Conservation (phyloP, 2,113 vertebrate genomes). For the Callocephalon fimbriatum region DNA sequence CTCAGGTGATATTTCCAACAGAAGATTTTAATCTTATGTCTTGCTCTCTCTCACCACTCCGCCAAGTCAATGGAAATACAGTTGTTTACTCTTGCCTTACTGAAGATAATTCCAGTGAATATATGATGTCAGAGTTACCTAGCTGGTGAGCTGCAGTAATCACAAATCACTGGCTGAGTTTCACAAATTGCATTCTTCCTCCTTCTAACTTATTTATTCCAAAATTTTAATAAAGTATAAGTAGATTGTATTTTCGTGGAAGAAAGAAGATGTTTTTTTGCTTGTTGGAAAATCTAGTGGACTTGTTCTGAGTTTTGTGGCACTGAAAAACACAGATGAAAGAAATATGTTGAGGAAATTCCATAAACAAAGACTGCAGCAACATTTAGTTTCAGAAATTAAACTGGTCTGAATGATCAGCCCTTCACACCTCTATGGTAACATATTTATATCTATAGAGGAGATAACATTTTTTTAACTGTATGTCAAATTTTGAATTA, state of each 20-base stretch:
- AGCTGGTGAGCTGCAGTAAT: neutral
- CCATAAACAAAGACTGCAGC: neutral
- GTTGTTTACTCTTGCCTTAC: neutral
- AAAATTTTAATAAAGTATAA: neutral
- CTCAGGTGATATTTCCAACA: neutral
- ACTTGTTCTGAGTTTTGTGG: neutral
- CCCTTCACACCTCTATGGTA: neutral
- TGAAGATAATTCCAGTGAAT: conserved; percentile 21
- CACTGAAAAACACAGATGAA: neutral
- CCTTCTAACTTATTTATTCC: neutral
- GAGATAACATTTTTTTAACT: neutral
- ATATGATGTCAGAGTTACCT: neutral
- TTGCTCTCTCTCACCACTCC: neutral
- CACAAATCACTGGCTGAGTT: neutral
- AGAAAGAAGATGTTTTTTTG: neutral
- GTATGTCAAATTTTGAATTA: neutral
- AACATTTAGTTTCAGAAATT: neutral
- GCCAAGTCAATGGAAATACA: neutral
- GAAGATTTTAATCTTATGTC: neutral
- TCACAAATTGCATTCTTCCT: neutral
- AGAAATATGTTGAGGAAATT: neutral
- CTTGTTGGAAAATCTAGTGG: neutral
- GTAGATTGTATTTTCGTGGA: neutral
- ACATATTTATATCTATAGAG: neutral
- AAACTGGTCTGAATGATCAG: neutral